Percentiles rank a stretch among this genome's conserved stretches.
These are phyloP conservation scores for Toxotes lorentzi DNA, from an alignment of 2,797 vertebrate species.

Conservation along the genomic window DNA sequence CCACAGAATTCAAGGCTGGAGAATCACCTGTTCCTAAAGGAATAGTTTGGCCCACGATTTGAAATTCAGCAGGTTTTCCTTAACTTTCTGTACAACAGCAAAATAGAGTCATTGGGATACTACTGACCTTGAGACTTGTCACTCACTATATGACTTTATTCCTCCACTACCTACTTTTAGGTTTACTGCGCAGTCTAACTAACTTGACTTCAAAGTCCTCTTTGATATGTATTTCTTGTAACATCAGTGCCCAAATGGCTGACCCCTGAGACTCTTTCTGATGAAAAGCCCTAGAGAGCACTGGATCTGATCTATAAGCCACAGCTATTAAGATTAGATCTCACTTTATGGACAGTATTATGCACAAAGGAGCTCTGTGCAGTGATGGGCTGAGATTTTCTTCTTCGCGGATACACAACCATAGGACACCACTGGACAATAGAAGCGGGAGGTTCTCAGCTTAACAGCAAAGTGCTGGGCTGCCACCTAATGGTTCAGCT, in stretches of 20 bases:
- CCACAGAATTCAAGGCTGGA: constrained; percentile 61
- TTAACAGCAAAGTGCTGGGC: constrained; percentile 64
- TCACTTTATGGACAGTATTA: constrained; percentile 60
- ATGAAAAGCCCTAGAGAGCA: constrained; percentile 57
- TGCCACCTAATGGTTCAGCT: constrained; percentile 77
- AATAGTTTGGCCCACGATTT: constrained; percentile 54
- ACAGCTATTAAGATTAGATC: constrained; percentile 74
- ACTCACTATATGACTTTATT: constrained; percentile 57
- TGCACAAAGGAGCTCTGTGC: constrained; percentile 47
- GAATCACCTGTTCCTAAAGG: constrained; percentile 41
- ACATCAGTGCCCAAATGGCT: constrained; percentile 62
- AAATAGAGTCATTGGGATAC: constrained; percentile 46
- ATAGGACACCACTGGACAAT: constrained; percentile 38
- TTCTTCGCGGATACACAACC: constrained; percentile 43
- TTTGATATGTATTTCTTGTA: constrained; percentile 78
- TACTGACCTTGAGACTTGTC: constrained; percentile 74
- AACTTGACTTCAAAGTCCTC: constrained; percentile 74
- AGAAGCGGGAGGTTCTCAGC: constrained; percentile 17
- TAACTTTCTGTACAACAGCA: constrained; percentile 36
- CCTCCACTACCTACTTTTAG: constrained; percentile 29
- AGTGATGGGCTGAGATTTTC: constrained; percentile 41
- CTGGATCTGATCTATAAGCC: constrained; percentile 60
- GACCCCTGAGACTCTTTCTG: constrained; percentile 62
- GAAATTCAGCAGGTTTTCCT: constrained; percentile 61
- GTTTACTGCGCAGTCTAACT: constrained; percentile 34